Conservation (phyloP, 2,888 invertebrate genomes). For the Phasia obesa region DNA sequence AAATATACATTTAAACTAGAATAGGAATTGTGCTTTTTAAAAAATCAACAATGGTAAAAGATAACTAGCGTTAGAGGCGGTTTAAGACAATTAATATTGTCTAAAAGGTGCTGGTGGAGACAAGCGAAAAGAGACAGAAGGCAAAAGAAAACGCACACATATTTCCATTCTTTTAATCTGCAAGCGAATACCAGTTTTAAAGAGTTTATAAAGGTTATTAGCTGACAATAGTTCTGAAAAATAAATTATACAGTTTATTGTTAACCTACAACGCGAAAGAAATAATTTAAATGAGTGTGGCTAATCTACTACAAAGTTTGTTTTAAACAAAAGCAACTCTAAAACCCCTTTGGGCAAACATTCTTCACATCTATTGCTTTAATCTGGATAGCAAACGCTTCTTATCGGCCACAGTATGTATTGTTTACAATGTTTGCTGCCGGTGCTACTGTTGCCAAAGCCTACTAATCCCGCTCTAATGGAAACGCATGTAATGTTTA, state of each 20-base stretch:
- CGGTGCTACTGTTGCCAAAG: constrained; percentile 97
- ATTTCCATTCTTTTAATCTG: neutral
- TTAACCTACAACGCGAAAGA: no score
- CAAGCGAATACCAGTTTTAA: no score
- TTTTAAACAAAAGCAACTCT: neutral
- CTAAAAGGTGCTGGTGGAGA: constrained; percentile 2
- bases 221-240: no score
- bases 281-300: neutral
- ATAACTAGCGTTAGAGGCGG: neutral
- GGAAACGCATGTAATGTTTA: constrained; percentile 98
- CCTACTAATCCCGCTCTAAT: constrained; percentile 97
- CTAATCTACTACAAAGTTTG: neutral
- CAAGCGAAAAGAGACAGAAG: neutral
- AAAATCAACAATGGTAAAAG: neutral
- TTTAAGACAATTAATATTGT: neutral
- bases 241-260: no score
- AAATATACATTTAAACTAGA: neutral
- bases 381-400: neutral
- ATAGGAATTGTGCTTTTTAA: neutral
- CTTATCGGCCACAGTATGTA: constrained; percentile 86
- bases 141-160: neutral
- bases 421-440: constrained; percentile 98
- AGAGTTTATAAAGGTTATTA: no score
- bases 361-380: neutral
- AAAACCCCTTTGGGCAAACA: neutral